Conservation (phyloP, 2,888 invertebrate species). For the Autographa gamma region DNA sequence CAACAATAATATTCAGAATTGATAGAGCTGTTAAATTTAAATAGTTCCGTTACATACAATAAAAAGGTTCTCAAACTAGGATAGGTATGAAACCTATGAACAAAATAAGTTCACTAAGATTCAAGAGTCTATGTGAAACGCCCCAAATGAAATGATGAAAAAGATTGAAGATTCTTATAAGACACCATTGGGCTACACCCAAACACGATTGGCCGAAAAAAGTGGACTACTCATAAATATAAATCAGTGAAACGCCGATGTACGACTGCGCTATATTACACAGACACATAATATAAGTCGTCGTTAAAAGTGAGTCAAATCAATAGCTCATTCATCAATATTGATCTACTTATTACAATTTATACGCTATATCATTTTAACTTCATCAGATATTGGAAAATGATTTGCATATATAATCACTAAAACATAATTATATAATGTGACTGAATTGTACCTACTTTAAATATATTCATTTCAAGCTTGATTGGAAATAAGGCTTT, state of each 20-base stretch:
- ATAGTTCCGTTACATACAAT: too few species aligned
- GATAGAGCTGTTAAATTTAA: too few species aligned
- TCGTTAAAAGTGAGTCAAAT: conserved; percentile 8
- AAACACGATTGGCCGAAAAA: conserved; percentile 2
- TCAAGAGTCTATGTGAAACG: too few species aligned
- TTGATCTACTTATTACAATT: conserved; percentile 3
- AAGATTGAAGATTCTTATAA: not conserved
- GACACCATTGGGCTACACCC: not conserved
- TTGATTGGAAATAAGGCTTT: not conserved
- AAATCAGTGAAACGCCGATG: not conserved
- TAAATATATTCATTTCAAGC: not conserved
- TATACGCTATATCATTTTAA: conserved; percentile 21
- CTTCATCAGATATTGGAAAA: conserved; percentile 13
- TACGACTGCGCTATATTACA: not conserved
- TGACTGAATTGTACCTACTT: not conserved
- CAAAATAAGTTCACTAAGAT: not conserved
- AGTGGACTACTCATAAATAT: conserved; percentile 7
- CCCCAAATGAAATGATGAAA: too few species aligned
- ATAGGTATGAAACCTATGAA: not conserved
- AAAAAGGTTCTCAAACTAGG: too few species aligned
- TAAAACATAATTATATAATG: conserved; percentile 20
- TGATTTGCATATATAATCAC: conserved; percentile 42
- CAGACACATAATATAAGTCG: conserved; percentile 8
- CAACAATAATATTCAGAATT: too few species aligned
- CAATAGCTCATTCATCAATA: conserved; percentile 12